phyloP scores from a whole-genome alignment of 2,113 vertebrate species.

The Ctenomys sociabilis region DNA sequence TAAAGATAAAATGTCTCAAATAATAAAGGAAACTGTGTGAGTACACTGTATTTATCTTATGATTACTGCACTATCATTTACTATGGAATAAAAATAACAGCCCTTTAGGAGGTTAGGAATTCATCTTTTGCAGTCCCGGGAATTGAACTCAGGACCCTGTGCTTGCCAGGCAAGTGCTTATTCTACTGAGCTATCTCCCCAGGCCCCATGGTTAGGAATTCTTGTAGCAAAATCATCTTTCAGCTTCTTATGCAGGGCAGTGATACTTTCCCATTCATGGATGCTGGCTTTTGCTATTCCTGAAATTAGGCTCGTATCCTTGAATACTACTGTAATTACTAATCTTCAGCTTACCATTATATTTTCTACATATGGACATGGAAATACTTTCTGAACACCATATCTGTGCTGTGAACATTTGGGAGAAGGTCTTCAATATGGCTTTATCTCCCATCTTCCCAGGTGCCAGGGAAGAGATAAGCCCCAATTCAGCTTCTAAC shows the following conservation, averaged over 20 bases:
- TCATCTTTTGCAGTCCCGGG: too few species aligned
- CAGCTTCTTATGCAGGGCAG: background rate
- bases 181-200: too few species aligned
- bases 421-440: slow-evolving; percentile 72
- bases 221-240: background rate
- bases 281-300: slow-evolving; percentile 11
- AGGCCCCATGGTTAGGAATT: background rate
- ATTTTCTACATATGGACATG: slow-evolving; percentile 64
- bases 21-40: background rate
- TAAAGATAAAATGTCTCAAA: background rate
- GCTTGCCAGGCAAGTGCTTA: too few species aligned
- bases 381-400: slow-evolving; percentile 64
- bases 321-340: slow-evolving; percentile 69
- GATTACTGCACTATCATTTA: background rate
- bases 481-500: slow-evolving; percentile 57
- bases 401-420: slow-evolving; percentile 59
- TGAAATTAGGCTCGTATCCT: slow-evolving; percentile 57
- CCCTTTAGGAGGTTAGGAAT: background rate
- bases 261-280: background rate
- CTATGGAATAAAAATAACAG: background rate
- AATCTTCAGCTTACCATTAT: slow-evolving; percentile 63
- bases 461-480: slow-evolving; percentile 74
- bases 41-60: background rate
- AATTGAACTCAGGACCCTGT: too few species aligned
- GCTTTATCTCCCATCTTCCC: slow-evolving; percentile 71